Percentiles rank a stretch among this genome's conserved stretches.
Evolutionary conservation across 2,888 invertebrate genomes (phyloP).

Genomic region (Poecilus cupreus): DNA sequence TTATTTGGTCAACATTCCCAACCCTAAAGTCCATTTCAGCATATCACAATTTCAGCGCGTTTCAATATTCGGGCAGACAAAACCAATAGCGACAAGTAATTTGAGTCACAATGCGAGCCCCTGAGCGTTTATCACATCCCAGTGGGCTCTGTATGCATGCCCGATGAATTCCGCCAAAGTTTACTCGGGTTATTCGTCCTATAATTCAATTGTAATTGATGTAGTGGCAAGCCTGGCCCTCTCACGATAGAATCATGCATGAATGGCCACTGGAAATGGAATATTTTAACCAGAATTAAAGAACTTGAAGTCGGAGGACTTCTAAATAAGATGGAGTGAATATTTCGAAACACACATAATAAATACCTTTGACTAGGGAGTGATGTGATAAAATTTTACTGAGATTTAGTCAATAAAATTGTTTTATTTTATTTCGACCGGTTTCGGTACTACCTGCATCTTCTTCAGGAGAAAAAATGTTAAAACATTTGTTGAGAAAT

Average conservation of each 20-base stretch:
- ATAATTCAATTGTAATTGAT: conserved; percentile 53
- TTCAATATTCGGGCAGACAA: conserved; percentile 20
- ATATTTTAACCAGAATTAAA: neutral
- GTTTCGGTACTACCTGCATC: too few species aligned
- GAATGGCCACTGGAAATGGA: neutral
- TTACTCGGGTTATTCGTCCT: conserved; percentile 36
- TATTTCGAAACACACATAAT: too few species aligned
- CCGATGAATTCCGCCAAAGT: conserved; percentile 14
- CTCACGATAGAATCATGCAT: neutral
- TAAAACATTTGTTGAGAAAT: too few species aligned
- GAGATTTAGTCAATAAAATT: too few species aligned
- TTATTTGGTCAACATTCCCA: conserved; percentile 12
- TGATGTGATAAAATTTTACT: too few species aligned
- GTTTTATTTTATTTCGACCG: too few species aligned
- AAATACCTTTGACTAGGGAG: too few species aligned
- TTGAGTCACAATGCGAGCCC: conserved; percentile 28
- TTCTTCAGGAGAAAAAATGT: too few species aligned
- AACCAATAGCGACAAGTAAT: conserved; percentile 22
- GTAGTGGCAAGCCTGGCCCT: conserved; percentile 30
- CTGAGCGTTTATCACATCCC: conserved; percentile 29
- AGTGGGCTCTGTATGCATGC: neutral
- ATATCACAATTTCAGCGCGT: neutral
- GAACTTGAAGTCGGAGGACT: too few species aligned
- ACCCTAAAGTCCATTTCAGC: conserved; percentile 13
- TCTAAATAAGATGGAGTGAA: too few species aligned